Evolutionary conservation across 92 coral and sea anemone genomes (phyloP).

Genomic region (Palythoa caribaeorum): DNA sequence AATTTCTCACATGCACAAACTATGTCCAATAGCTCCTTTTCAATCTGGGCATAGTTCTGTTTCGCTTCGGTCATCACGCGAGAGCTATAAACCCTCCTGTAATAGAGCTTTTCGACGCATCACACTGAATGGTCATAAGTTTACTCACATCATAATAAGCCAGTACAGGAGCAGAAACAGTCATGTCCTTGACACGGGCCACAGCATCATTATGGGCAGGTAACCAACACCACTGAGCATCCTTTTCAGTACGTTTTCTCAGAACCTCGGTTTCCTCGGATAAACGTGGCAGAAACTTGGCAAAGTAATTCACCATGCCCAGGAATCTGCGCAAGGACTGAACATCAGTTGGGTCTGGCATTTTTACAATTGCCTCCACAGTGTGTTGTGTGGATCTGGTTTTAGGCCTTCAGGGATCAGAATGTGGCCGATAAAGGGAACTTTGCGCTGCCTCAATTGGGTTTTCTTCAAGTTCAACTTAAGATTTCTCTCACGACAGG

Average conservation of each 20-base stretch:
- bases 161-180: conserved; percentile 42
- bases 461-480: conserved; percentile 60
- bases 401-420: conserved; percentile 59
- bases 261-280: conserved; percentile 70
- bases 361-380: conserved; percentile 59
- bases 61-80: neutral
- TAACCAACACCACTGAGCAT: conserved; percentile 69
- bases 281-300: conserved; percentile 66
- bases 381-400: conserved; percentile 68
- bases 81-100: neutral
- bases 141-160: conserved; percentile 3
- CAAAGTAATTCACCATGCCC: conserved; percentile 70
- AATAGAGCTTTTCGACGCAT: conserved; percentile 1
- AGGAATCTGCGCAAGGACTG: conserved; percentile 58
- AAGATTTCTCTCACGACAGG: conserved; percentile 47
- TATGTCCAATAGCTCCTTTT: neutral
- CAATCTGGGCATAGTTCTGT: neutral
- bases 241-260: conserved; percentile 58
- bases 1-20: neutral
- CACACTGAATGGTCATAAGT: conserved; percentile 9
- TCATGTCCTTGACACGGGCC: conserved; percentile 54
- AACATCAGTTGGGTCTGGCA: conserved; percentile 64
- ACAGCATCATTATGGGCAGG: conserved; percentile 54
- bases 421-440: conserved; percentile 65
- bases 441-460: conserved; percentile 45